Base-by-base conservation (phyloP, 2,888 invertebrate species). In the Mythimna loreyi region DNA sequence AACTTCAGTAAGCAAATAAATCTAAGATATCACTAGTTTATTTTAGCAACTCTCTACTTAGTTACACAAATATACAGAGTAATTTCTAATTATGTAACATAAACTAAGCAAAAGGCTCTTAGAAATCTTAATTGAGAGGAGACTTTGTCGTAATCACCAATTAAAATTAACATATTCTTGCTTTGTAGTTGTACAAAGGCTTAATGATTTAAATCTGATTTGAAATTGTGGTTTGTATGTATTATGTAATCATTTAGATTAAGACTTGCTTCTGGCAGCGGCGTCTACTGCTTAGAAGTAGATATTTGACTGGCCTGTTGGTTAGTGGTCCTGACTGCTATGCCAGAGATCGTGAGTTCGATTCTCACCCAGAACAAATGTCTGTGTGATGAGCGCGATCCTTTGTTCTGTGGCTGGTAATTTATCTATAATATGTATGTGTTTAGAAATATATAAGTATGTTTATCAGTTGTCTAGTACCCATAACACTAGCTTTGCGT, bases 91-190 rank as follows among this genome's bases (percentile, higher is more conserved):
- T 64, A 49, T 19, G 36, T 36, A 30, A 72, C 36, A 49, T 23
- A 30, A 66, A 66, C 47, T 61, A 33, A 25, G 49, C 4, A 59
- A 64, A 28, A 59, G 25, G 43, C 25, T 59, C 56, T 36, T 19
- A 47, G 53, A 49, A 64, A 55, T 64, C 45, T 25, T 55, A 59
- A 72, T 43, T 71, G 43, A 53, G 72, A 53, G 19, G n/a, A 30
- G 56, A 23, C 21, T 21, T 16, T 16, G 33, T 28, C 33, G 25
- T 59, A 64, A 59, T 65, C 47, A 64, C 13, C 25, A 63, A 58
- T 72, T 72, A 58, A 33, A 49, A 72, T 55, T 33, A 28, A 23
- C 23, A 23, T 55, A 40, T 9, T 33, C 11, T 40, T 25, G 43
- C 43, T 61, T 70, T 61, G 55, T 61, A 60, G 16, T 40, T 25